phyloP scores from a whole-genome alignment of 37 sponge, comb jelly and placozoan species.

The Beroe ovata region DNA sequence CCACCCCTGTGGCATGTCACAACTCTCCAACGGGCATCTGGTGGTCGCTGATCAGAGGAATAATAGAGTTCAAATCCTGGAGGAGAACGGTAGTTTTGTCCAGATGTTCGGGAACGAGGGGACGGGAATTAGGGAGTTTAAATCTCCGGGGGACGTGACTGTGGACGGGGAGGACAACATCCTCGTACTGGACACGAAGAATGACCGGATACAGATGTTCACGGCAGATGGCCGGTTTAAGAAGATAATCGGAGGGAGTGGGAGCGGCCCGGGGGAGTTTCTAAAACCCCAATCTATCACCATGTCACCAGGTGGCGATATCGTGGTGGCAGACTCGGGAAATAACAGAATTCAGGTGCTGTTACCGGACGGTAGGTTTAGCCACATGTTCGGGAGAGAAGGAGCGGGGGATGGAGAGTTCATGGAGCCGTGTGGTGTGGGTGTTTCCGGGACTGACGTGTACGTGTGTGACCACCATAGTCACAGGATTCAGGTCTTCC shows the following conservation, averaged over 20 bases:
- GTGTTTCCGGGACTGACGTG: slow-evolving; percentile 69
- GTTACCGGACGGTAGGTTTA: slow-evolving; percentile 68
- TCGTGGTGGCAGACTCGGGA: slow-evolving; percentile 70
- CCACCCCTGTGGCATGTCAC: slow-evolving; percentile 63
- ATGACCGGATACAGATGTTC: slow-evolving; percentile 67
- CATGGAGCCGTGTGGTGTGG: slow-evolving; percentile 68
- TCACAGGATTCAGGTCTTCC: slow-evolving; percentile 73
- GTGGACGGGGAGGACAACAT: slow-evolving; percentile 56
- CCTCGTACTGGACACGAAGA: slow-evolving; percentile 8
- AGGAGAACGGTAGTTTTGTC: slow-evolving; percentile 64
- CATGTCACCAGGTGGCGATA: slow-evolving; percentile 17
- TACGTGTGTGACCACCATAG: slow-evolving; percentile 71
- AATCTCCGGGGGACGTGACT: slow-evolving; percentile 53
- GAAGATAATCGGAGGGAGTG: slow-evolving; percentile 51
- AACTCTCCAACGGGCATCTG: slow-evolving; percentile 47
- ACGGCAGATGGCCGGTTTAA: slow-evolving; percentile 70
- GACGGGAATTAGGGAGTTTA: slow-evolving; percentile 37
- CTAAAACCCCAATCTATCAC: slow-evolving; percentile 67
- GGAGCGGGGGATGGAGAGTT: slow-evolving; percentile 70
- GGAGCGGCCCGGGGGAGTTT: slow-evolving; percentile 66
- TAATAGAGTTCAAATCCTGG: slow-evolving; percentile 49
- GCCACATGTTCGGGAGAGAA: slow-evolving; percentile 68
- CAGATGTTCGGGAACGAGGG: slow-evolving; percentile 67
- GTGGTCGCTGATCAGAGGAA: slow-evolving; percentile 63
- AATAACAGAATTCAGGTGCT: slow-evolving; percentile 74